Conservation (phyloP, 2,888 invertebrate species). For the Lypha dubia region DNA sequence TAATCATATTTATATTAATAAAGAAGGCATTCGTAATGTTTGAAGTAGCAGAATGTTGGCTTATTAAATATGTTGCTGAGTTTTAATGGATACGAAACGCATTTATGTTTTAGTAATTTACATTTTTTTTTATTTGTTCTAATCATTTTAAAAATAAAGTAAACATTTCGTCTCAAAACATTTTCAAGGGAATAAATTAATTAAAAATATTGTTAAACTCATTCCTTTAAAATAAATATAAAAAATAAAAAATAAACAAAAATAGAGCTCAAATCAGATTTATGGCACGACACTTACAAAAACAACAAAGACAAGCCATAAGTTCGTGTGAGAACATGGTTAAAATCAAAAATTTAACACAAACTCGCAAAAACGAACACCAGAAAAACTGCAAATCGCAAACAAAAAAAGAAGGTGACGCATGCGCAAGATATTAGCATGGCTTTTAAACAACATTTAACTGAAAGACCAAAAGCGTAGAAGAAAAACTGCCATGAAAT, state of each 20-base stretch:
- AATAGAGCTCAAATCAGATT: constrained; percentile 65
- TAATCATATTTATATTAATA: too few species aligned
- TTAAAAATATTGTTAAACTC: constrained; percentile 63
- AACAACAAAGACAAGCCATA: constrained; percentile 42
- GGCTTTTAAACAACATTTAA: constrained; percentile 64
- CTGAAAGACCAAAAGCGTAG: constrained; percentile 50
- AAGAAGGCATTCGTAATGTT: too few species aligned
- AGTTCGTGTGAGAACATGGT: constrained; percentile 70
- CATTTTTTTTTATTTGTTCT: background rate
- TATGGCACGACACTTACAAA: constrained; percentile 67
- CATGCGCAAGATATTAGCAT: constrained; percentile 69
- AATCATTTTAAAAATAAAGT: background rate
- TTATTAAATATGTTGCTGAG: too few species aligned
- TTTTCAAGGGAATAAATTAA: constrained; percentile 66
- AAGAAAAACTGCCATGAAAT: constrained; percentile 26
- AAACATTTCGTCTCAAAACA: constrained; percentile 35
- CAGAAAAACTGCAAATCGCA: background rate
- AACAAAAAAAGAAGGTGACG: constrained; percentile 62
- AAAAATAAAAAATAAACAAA: constrained; percentile 8
- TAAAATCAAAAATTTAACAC: constrained; percentile 48
- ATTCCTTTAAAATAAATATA: constrained; percentile 29
- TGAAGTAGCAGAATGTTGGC: too few species aligned
- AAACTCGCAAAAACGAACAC: constrained; percentile 29
- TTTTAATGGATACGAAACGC: too few species aligned
- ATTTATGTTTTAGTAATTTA: background rate